Evolutionary conservation across 2,888 invertebrate species (phyloP).

Genomic region (Notodonta ziczac): DNA sequence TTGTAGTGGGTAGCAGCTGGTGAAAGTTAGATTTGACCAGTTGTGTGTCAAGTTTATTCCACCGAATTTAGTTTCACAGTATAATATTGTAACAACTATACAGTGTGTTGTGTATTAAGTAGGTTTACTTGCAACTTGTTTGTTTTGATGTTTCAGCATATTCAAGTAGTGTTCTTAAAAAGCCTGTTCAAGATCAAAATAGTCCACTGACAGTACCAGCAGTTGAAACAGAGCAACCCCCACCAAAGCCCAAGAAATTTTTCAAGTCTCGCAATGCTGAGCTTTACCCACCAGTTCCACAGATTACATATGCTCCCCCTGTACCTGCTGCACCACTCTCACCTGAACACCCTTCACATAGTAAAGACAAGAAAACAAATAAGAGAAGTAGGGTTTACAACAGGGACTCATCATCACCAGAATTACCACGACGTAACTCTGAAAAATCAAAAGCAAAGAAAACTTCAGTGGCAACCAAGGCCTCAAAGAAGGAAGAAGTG

Average conservation of each 20-base stretch:
- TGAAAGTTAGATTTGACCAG: slow-evolving; percentile 39
- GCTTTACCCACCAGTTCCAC: slow-evolving; percentile 82
- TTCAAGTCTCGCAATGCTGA: slow-evolving; percentile 93
- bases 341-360: slow-evolving; percentile 73
- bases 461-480: slow-evolving; percentile 71
- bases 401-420: slow-evolving; percentile 79
- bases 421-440: slow-evolving; percentile 73
- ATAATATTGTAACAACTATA: neutral
- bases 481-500: slow-evolving; percentile 73
- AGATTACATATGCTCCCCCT: slow-evolving; percentile 80
- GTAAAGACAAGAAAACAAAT: slow-evolving; percentile 69
- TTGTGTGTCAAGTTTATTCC: slow-evolving; percentile 14
- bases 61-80: slow-evolving; percentile 12
- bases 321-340: slow-evolving; percentile 74
- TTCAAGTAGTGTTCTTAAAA: slow-evolving; percentile 69
- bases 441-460: slow-evolving; percentile 75
- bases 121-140: slow-evolving; percentile 14
- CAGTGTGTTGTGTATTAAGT: slow-evolving; percentile 5
- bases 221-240: slow-evolving; percentile 79
- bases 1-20: slow-evolving; percentile 27
- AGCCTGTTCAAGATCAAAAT: slow-evolving; percentile 81
- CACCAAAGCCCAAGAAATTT: slow-evolving; percentile 94
- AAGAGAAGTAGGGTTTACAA: slow-evolving; percentile 70
- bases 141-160: slow-evolving; percentile 68
- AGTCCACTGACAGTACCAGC: slow-evolving; percentile 82